Percentiles rank a stretch among this genome's conserved stretches.
Evolutionary conservation across 2,888 invertebrate species (phyloP).

Genomic region (Exocentrus adspersus): DNA sequence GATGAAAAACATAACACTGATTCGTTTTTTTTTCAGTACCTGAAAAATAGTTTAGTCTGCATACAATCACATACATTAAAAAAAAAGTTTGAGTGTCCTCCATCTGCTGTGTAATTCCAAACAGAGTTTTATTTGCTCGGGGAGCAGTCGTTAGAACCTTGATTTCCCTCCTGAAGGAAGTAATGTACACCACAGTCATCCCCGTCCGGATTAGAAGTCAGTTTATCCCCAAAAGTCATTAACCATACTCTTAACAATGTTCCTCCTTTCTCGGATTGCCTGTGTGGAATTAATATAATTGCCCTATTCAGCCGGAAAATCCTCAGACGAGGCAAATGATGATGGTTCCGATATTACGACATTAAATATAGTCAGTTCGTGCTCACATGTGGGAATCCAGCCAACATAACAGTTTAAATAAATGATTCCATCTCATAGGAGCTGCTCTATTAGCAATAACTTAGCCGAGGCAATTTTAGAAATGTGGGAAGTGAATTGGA

Average conservation of each 20-base stretch:
- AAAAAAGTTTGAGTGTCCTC: too few species aligned
- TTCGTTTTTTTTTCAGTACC: too few species aligned
- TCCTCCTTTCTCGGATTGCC: neutral
- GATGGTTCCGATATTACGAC: neutral
- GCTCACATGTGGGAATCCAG: slow-evolving; percentile 1
- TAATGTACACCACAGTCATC: neutral
- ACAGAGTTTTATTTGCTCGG: too few species aligned
- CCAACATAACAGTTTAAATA: slow-evolving; percentile 11
- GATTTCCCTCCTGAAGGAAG: neutral
- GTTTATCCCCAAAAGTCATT: slow-evolving; percentile 1
- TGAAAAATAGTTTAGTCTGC: too few species aligned
- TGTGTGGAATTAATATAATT: slow-evolving; percentile 7
- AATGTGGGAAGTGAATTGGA: neutral
- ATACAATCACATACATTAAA: too few species aligned
- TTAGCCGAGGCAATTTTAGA: neutral
- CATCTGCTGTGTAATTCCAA: too few species aligned
- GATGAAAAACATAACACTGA: too few species aligned
- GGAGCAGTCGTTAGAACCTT: neutral
- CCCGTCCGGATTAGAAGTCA: neutral
- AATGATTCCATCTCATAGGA: neutral
- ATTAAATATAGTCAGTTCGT: slow-evolving; percentile 2
- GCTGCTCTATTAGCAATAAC: neutral
- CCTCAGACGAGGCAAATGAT: slow-evolving; percentile 2
- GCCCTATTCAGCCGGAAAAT: neutral
- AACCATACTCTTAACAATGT: slow-evolving; percentile 3